Evolutionary conservation across 1,140 invertebrate species (phyloP).

Genomic region (Rhagoletis zephyria): DNA sequence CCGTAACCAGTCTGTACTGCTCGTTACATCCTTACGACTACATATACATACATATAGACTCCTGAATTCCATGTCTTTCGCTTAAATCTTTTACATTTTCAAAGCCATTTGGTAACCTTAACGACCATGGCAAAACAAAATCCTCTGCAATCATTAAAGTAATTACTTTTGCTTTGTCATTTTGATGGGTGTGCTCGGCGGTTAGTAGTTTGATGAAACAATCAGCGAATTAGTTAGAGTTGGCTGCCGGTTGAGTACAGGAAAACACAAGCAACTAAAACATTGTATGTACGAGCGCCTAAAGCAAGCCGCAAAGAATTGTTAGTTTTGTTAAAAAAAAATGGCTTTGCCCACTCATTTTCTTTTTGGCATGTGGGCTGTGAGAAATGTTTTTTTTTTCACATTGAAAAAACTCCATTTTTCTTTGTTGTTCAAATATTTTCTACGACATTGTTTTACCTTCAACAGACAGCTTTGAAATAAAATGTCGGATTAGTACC

Average conservation of each 20-base stretch:
- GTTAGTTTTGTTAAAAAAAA: no score
- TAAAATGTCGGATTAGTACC: background rate
- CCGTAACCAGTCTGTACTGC: no score
- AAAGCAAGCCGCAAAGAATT: no score
- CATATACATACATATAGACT: no score
- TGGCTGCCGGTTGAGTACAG: background rate
- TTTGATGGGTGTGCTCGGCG: background rate
- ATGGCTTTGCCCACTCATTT: no score
- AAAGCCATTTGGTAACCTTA: background rate
- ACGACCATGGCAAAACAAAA: background rate
- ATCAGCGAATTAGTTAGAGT: background rate
- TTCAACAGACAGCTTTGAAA: background rate
- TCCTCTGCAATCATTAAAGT: background rate
- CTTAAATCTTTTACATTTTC: background rate
- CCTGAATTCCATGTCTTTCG: no score
- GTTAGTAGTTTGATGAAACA: background rate
- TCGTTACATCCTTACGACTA: no score
- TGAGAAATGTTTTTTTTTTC: no score
- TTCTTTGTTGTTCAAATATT: no score
- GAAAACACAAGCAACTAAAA: background rate
- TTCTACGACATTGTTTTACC: background rate
- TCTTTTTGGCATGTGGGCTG: no score
- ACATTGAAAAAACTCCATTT: no score
- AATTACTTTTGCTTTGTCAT: background rate
- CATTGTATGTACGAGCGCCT: no score